Base-by-base conservation (phyloP, 2,888 invertebrate species). In the Alentia gelatinosa region DNA sequence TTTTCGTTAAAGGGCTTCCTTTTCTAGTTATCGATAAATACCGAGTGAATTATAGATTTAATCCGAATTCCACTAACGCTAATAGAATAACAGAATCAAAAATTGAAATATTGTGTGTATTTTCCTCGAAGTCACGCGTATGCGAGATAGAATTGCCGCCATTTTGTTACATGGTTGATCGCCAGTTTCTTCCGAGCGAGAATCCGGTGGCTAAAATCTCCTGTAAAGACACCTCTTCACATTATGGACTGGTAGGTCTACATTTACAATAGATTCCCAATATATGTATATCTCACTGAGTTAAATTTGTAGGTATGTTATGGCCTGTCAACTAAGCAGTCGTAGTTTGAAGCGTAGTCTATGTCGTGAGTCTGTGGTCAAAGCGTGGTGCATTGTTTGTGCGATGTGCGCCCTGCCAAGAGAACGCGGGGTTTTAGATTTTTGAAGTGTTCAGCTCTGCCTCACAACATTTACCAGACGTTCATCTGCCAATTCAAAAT, bases 341-440 rank as follows among this genome's bases (percentile, higher is more conserved):
- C 86, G 19, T 9, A 3, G 47, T 47, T 86, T 86, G 47, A 30
- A 40, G 30, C 4, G 0, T 7, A 33, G 86, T 42, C n/a, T 86
- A 15, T 5, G 12, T 26, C 26, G 86, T 5, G 86, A 23, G 86
- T 40, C 30, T 33, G 1, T n/a, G 26, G 9, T 12, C 33, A 35
- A 86, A 86, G 86, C 86, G 86, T 86, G 86, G 86, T 12, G 42
- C 86, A 86, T 86, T 86, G 86, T 86, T 86, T 86, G 86, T 79
- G 79, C 37, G 35, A 9, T n/a, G 35, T 37, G n/a, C 39, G 23
- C 37, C 4, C 1, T 35, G 35, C 19, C 39, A 4, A 1, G 79
- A 35, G 79, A 37, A 79, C 79, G 79, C 79, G 79, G 79, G 79
- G 19, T 79, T 79, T 79, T 39, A 35, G 56, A 56, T n/a, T n/a